These are phyloP conservation scores for Drosophila lacteicornis DNA, from an alignment of 1,140 invertebrate species.

Conservation along the genomic window DNA sequence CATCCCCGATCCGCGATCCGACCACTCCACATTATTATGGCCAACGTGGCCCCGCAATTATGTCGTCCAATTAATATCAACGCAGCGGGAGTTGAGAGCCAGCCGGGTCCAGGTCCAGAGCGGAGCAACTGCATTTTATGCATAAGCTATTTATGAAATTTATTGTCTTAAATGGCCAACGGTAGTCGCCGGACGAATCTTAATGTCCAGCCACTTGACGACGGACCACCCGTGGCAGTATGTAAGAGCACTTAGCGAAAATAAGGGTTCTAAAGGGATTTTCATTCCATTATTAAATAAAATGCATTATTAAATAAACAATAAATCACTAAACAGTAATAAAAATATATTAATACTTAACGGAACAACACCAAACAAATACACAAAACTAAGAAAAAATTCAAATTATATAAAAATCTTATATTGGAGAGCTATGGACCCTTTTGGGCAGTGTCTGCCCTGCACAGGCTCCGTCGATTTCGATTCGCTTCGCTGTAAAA, in stretches of 20 bases:
- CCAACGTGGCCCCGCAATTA: conserved; percentile 81
- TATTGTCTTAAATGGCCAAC: conserved; percentile 75
- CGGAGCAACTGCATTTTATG: conserved; percentile 61
- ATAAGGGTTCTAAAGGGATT: background rate
- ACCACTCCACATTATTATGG: conserved; percentile 71
- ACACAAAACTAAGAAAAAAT: too few relatives aligned
- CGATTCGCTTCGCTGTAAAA: conserved; percentile 53
- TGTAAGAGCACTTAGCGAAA: conserved; percentile 15
- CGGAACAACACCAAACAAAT: too few relatives aligned
- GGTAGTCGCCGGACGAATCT: conserved; percentile 59
- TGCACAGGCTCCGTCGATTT: conserved; percentile 55
- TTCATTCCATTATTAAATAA: background rate
- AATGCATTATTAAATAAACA: background rate
- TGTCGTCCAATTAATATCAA: conserved; percentile 85
- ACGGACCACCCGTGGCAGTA: conserved; percentile 67
- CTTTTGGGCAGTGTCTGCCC: background rate
- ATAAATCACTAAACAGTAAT: background rate
- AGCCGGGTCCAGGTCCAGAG: conserved; percentile 14
- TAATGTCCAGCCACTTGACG: conserved; percentile 54
- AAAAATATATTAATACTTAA: too few relatives aligned
- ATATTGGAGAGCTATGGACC: too few relatives aligned
- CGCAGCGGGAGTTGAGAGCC: conserved; percentile 69
- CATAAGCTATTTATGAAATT: conserved; percentile 78
- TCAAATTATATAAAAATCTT: too few relatives aligned
- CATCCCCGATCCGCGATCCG: background rate